These are phyloP conservation scores for Nesoenas mayeri DNA, from an alignment of 2,113 vertebrate species.

Conservation along the genomic window DNA sequence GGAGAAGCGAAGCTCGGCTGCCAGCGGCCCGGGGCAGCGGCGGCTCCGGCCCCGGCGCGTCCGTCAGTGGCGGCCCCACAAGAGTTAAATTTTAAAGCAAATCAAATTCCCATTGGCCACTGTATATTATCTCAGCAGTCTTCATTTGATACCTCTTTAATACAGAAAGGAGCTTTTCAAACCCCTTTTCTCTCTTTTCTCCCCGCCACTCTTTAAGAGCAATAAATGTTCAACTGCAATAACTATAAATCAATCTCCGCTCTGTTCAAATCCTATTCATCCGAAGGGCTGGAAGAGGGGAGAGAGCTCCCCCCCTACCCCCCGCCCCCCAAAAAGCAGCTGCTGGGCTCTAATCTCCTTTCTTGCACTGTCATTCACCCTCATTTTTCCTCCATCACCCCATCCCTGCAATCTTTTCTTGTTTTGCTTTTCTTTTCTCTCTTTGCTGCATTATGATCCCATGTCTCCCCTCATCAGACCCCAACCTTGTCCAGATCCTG, in stretches of 20 bases:
- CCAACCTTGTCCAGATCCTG: conserved; percentile 76
- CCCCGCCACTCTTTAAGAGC: conserved; percentile 75
- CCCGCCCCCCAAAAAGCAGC: conserved; percentile 75
- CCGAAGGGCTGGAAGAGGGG: conserved; percentile 63
- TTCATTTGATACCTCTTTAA: conserved; percentile 86
- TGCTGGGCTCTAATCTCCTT: conserved; percentile 83
- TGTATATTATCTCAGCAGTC: conserved; percentile 84
- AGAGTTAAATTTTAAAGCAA: conserved; percentile 79
- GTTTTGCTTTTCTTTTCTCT: conserved; percentile 61
- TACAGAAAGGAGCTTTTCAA: conserved; percentile 78
- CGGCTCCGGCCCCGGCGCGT: background rate
- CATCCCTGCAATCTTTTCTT: conserved; percentile 61
- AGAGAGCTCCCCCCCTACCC: conserved; percentile 44
- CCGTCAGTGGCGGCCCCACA: conserved; percentile 27
- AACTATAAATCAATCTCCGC: conserved; percentile 89
- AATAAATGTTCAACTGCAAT: conserved; percentile 84
- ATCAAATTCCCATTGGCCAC: conserved; percentile 81
- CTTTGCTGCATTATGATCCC: conserved; percentile 75
- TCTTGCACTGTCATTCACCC: conserved; percentile 88
- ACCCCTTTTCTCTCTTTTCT: conserved; percentile 37
- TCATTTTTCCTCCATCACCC: conserved; percentile 67
- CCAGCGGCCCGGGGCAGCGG: conserved; percentile 1
- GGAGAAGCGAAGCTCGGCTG: background rate
- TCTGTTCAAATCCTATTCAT: conserved; percentile 82
- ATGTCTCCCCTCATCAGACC: conserved; percentile 67